A percentile compares a stretch with the other conserved stretches of the same genome.
These are phyloP conservation scores for Limnephilus lunatus DNA, from an alignment of 2,888 invertebrate genomes.

Conservation along the genomic window DNA sequence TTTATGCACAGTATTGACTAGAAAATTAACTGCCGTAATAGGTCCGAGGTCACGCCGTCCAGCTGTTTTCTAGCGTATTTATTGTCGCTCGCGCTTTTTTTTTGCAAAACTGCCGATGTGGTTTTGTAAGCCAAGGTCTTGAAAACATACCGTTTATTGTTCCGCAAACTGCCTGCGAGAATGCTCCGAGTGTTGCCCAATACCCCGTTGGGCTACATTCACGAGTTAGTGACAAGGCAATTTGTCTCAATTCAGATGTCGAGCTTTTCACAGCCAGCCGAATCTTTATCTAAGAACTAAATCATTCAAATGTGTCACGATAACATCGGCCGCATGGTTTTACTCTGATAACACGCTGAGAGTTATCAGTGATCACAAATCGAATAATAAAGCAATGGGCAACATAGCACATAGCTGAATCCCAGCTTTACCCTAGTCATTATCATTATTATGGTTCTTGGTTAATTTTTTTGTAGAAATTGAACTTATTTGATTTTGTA, in stretches of 20 bases:
- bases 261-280: not conserved
- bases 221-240: not conserved
- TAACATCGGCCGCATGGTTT: not conserved
- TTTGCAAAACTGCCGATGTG: slow-evolving; percentile 22
- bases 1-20: not conserved
- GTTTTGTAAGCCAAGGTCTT: slow-evolving; percentile 32
- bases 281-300: not conserved
- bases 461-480: not conserved
- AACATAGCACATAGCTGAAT: not conserved
- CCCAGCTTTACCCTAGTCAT: too few species aligned
- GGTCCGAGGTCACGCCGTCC: not conserved
- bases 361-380: not conserved
- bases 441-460: too few species aligned
- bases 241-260: not conserved
- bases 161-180: not conserved
- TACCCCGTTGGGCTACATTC: slow-evolving; percentile 2
- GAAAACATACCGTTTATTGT: slow-evolving; percentile 18
- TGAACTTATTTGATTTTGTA: not conserved
- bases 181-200: not conserved
- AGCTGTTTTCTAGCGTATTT: slow-evolving; percentile 14
- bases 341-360: not conserved
- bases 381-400: not conserved
- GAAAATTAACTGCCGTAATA: not conserved
- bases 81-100: slow-evolving; percentile 17
- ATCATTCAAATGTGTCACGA: not conserved